These are phyloP conservation scores for Pheosia tremula DNA, from an alignment of 2,888 invertebrate species.

Conservation along the genomic window DNA sequence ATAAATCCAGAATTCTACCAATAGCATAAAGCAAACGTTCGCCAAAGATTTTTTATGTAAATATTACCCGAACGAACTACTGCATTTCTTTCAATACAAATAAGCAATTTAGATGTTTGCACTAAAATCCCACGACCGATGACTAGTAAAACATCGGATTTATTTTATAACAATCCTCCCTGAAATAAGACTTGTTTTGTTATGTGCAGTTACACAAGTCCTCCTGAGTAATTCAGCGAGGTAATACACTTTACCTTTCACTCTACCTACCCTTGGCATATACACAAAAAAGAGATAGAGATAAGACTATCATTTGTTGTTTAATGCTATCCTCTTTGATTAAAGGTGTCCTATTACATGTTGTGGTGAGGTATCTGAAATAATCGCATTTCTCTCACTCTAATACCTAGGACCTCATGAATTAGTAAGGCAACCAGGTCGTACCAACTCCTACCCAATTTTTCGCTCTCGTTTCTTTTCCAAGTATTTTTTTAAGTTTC, in stretches of 20 bases:
- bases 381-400: no score
- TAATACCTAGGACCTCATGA: no score
- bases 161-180: constrained; percentile 12
- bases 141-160: constrained; percentile 23
- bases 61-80: constrained; percentile 23
- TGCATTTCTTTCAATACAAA: constrained; percentile 38
- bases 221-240: not conserved
- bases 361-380: no score
- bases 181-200: not conserved
- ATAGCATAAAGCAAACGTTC: constrained; percentile 12
- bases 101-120: constrained; percentile 31
- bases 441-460: not conserved
- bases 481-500: not conserved
- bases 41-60: constrained; percentile 31
- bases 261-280: no score
- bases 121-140: constrained; percentile 26
- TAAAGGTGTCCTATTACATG: no score
- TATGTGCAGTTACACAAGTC: no score
- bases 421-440: no score
- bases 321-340: no score
- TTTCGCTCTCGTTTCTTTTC: not conserved
- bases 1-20: constrained; percentile 15
- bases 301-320: no score
- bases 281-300: no score
- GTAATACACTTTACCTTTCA: no score